Base-by-base conservation (phyloP, 2,113 vertebrate species). In the Petromus typicus region DNA sequence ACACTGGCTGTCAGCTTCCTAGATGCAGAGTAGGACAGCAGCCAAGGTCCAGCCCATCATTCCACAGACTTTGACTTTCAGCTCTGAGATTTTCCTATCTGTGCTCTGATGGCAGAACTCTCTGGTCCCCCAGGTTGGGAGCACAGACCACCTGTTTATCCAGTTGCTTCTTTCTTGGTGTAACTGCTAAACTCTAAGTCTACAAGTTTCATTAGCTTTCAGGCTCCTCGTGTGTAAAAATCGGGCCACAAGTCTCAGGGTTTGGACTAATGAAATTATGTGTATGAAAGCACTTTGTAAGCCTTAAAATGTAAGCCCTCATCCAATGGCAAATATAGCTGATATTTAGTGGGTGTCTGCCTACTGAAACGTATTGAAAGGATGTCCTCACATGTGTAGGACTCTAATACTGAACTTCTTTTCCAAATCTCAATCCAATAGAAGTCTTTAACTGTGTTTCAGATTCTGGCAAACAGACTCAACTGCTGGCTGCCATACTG, bases 221-320 rank as follows among this genome's bases (percentile, higher is more conserved):
- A 57, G 18, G 59, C 51, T 94, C 76, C 57, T 96, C 8, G 0
- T 32, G 37, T 85, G 18, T 96, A 64, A 88, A 85, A 85, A 48
- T 37, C 59, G 89, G 75, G 66, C 23, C 37, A 63, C 61, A 43
- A 79, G n/a, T n/a, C n/a, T n/a, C n/a, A n/a, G 64, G 32, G 48
- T 37, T 80, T 80, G n/a, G 66, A 23, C 85, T 48, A 87, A 76
- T 73, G 64, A 89, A 88, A 88, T 30, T 71, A 23, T 73, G 7
- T 51, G 56, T 63, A 8, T 80, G 89, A 89, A 89, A 95, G 25
- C 18, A 73, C 37, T 59, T 43, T 63, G 18, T 63, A 73, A 93
- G 57, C 1, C 61, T 90, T 67, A 89, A 76, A 71, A 20, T 78
- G 13, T 66, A 91, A 82, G 76, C 45, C 75, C 17, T 82, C 81